These are phyloP conservation scores for Sebastes aleutianus DNA, from an alignment of 2,797 vertebrate genomes.

Conservation along the genomic window DNA sequence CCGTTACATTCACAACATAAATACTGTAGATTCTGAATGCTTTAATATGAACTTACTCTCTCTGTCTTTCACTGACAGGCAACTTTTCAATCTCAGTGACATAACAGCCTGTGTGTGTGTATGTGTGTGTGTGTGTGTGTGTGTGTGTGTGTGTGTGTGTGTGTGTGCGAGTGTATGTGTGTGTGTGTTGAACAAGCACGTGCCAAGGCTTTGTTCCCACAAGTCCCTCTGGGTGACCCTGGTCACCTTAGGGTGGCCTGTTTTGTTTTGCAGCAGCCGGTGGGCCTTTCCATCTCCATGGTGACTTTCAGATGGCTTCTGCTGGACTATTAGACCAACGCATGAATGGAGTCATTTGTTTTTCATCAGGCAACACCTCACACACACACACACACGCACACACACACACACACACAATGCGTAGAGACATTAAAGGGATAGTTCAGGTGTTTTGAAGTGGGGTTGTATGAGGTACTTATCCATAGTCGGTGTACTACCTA, in stretches of 20 bases:
- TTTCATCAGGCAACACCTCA: conserved; percentile 14
- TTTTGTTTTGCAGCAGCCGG: conserved; percentile 33
- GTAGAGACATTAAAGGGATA: too few relatives aligned
- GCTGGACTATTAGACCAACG: not conserved
- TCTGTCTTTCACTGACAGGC: not conserved
- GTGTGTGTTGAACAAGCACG: conserved; percentile 13
- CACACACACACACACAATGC: not conserved
- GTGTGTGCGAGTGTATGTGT: not conserved
- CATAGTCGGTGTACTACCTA: too few relatives aligned
- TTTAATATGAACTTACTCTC: not conserved
- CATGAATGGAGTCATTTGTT: conserved; percentile 37
- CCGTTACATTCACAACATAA: not conserved
- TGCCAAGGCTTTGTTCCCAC: conserved; percentile 57
- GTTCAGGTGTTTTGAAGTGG: too few relatives aligned
- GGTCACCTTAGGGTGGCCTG: conserved; percentile 38
- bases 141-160: not conserved
- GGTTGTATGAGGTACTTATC: too few relatives aligned
- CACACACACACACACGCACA: not conserved
- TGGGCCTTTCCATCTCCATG: conserved; percentile 45
- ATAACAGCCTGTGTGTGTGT: not conserved
- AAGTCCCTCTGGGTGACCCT: conserved; percentile 32
- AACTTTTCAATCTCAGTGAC: not conserved
- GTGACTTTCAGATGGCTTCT: conserved; percentile 13
- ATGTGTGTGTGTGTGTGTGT: too few relatives aligned
- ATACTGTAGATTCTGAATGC: not conserved